Evolutionary conservation across 2,113 vertebrate genomes (phyloP), one percentile per base, ranked within the genome.

Genomic region (Brachyistius frenatus): DNA sequence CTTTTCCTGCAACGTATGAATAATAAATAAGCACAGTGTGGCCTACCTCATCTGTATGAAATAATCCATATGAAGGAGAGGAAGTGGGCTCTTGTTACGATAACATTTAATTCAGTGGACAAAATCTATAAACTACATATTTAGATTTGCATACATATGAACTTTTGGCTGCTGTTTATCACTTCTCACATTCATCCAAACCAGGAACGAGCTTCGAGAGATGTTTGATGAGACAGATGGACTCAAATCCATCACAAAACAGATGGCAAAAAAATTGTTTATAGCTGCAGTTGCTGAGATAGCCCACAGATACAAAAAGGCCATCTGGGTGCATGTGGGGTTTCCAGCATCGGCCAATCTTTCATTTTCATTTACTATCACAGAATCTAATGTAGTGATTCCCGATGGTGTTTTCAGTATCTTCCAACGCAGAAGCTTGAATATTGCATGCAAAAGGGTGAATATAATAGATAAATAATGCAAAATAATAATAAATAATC

Each of bases 251-350:
- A 87, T 85, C 81, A 78, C 33, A 33, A 39, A 64, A 76, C 86
- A 91, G 88, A 91, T 92, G 89, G 85, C 72, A 68, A 73, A 47
- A 23, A 78, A 84, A 85, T 76, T 76, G 86, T 89, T 89, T 80
- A 86, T 76, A 77, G 75, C 73, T 72, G 64, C 55, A 81, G 89
- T 79, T 54, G 57, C 52, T 73, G 66, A 85, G 86, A 87, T 81
- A 60, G 85, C 83, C 75, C 75, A 80, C 67, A 75, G 74, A 86
- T 50, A 90, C 71, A 83, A 85, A 86, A 86, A 85, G 79, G 73
- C 89, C 88, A 91, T 91, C 89, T 91, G 91, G 81, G 68, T 70
- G 31, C 66, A 67, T 69, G 78, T 33, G 66, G 76, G 62, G 73
- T 80, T 85, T 85, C 84, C 87, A 89, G 64, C 46, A 78, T 73